Evolutionary conservation across 2,113 vertebrate genomes (phyloP).

Genomic region (Dolichotis patagonum): DNA sequence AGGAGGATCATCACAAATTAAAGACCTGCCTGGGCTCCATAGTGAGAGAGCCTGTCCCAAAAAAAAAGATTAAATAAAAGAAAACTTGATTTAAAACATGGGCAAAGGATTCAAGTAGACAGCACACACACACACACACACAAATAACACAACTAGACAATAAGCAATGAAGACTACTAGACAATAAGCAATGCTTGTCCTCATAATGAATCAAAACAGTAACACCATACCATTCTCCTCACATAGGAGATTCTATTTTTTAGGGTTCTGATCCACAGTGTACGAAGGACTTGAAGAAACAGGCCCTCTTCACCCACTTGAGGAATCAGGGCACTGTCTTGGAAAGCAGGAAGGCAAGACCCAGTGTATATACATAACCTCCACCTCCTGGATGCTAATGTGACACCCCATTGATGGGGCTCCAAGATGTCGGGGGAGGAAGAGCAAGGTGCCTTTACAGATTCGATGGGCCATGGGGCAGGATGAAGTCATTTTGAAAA

Average conservation of each 20-base stretch:
- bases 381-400: background rate
- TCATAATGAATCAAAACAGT: constrained; percentile 5
- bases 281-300: background rate
- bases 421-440: background rate
- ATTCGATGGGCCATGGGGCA: constrained; percentile 80
- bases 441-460: constrained; percentile 66
- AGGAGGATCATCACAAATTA: background rate
- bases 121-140: background rate
- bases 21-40: background rate
- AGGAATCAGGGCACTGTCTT: background rate
- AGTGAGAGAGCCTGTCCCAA: background rate
- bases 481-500: constrained; percentile 84
- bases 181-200: background rate
- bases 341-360: background rate
- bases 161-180: background rate
- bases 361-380: background rate
- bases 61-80: background rate
- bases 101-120: background rate
- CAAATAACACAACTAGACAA: background rate
- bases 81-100: background rate
- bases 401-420: background rate
- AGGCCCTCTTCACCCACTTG: background rate
- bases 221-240: background rate
- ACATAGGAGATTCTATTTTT: background rate
- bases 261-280: background rate